These are phyloP conservation scores for Anoplopoma fimbria DNA, from an alignment of 2,113 vertebrate species.

Conservation along the genomic window DNA sequence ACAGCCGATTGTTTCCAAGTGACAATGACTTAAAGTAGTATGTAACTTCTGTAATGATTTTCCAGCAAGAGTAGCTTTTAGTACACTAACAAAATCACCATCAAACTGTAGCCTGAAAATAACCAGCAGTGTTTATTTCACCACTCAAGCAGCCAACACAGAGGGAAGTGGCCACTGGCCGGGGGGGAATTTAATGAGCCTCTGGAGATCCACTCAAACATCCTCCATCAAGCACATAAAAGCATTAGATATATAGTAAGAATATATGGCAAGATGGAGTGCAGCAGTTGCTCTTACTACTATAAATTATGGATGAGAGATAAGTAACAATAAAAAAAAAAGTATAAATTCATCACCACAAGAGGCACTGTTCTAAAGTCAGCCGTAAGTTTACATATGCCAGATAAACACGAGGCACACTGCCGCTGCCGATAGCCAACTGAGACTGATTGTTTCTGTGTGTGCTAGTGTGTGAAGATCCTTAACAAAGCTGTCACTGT, in stretches of 20 bases:
- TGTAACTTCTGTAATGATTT: not conserved
- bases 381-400: not conserved
- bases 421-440: not conserved
- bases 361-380: not conserved
- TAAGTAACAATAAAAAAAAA: not conserved
- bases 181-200: conserved; percentile 31
- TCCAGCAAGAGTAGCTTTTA: not conserved
- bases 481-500: conserved; percentile 33
- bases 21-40: too few species aligned
- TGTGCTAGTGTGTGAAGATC: not conserved
- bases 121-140: not conserved
- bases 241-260: not conserved
- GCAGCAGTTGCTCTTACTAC: not conserved
- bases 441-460: conserved; percentile 2
- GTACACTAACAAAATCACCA: not conserved
- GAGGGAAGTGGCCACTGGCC: not conserved
- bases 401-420: not conserved
- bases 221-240: not conserved
- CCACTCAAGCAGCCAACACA: not conserved
- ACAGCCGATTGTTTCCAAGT: not conserved
- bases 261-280: not conserved
- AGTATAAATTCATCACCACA: not conserved
- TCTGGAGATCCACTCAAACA: not conserved
- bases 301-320: not conserved
- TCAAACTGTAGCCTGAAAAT: conserved; percentile 1